These are phyloP conservation scores for Prosapia bicincta DNA, from an alignment of 2,888 invertebrate species.

Conservation along the genomic window DNA sequence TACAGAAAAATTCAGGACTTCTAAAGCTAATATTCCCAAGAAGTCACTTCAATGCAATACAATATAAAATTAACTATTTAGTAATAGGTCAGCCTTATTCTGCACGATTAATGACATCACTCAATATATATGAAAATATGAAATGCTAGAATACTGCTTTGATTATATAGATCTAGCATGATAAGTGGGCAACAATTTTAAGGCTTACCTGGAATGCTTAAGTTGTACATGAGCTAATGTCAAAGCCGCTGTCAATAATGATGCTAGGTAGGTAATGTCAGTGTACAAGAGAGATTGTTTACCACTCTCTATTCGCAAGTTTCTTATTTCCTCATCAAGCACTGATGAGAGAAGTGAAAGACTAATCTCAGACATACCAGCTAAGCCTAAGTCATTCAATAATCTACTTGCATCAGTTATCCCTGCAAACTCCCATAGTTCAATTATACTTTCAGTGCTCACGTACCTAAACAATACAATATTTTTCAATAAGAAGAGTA, in stretches of 20 bases:
- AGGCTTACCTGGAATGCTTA: conserved; percentile 29
- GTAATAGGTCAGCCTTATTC: no score
- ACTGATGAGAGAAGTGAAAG: conserved; percentile 61
- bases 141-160: no score
- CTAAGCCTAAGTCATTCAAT: conserved; percentile 65
- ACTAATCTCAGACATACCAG: conserved; percentile 52
- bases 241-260: conserved; percentile 29
- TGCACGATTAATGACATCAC: no score
- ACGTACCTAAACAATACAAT: conserved; percentile 32
- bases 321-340: conserved; percentile 62
- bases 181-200: no score
- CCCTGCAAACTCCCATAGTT: conserved; percentile 70
- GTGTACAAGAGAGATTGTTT: conserved; percentile 16
- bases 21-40: no score
- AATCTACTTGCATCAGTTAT: conserved; percentile 62
- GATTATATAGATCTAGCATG: no score
- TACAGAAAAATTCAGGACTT: no score
- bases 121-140: no score
- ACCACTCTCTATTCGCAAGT: conserved; percentile 32
- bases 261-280: conserved; percentile 23
- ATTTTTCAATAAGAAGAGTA: no score
- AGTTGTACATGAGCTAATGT: conserved; percentile 34
- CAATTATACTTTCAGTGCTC: conserved; percentile 55
- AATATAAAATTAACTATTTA: no score
- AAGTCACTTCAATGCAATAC: no score